Percentiles rank a stretch among this genome's conserved stretches.
Conservation (phyloP, 2,888 invertebrate species). For the Galerucella pusilla region DNA sequence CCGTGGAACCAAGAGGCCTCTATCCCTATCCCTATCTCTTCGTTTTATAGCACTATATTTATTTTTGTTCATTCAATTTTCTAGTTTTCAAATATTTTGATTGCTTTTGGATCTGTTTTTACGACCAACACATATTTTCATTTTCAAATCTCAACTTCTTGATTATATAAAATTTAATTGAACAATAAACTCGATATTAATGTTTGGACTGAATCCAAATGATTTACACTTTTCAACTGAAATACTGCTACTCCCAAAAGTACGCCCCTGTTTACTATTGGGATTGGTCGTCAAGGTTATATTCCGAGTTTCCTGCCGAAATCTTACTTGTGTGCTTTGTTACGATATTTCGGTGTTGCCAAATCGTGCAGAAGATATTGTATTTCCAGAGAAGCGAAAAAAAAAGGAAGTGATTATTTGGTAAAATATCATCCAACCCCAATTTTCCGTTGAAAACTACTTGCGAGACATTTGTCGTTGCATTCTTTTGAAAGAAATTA, state of each 20-base stretch:
- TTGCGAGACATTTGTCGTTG: too few relatives aligned
- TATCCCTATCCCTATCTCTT: too few relatives aligned
- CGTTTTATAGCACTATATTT: too few relatives aligned
- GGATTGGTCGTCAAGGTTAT: conserved; percentile 41
- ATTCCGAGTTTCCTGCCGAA: conserved; percentile 35
- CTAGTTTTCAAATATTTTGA: too few relatives aligned
- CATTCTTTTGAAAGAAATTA: too few relatives aligned
- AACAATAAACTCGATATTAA: background rate
- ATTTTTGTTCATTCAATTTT: too few relatives aligned
- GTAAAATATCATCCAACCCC: conserved; percentile 1
- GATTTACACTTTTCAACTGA: background rate
- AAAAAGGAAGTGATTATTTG: background rate
- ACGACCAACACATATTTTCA: too few relatives aligned
- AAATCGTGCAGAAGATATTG: conserved; percentile 10
- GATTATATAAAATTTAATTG: too few relatives aligned
- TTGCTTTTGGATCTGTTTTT: too few relatives aligned
- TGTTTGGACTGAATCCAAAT: background rate
- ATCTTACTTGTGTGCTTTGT: conserved; percentile 28
- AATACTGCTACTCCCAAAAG: background rate
- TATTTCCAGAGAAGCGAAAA: conserved; percentile 9
- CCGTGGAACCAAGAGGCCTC: too few relatives aligned
- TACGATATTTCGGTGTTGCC: conserved; percentile 31
- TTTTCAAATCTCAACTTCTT: too few relatives aligned
- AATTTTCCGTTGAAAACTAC: conserved; percentile 3
- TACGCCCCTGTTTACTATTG: conserved; percentile 22